A percentile compares a stretch with the other conserved stretches of the same genome.
Conservation (phyloP, 1,140 invertebrate species). For the Anoplolepis gracilipes region DNA sequence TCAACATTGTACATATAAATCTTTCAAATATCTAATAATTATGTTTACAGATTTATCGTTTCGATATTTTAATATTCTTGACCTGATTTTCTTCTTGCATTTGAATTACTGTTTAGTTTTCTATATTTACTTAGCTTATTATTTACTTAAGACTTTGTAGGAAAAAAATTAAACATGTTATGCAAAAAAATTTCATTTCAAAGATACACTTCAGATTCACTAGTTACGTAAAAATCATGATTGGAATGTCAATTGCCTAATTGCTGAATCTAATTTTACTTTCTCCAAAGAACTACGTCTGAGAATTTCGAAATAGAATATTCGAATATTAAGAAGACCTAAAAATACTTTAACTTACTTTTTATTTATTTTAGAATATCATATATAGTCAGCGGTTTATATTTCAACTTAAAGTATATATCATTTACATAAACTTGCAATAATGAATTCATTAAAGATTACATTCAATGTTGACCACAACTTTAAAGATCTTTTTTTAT, state of each 20-base stretch:
- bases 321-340: neutral
- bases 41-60: neutral
- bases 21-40: too few relatives aligned
- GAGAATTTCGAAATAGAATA: neutral
- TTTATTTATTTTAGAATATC: too few relatives aligned
- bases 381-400: too few relatives aligned
- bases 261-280: neutral
- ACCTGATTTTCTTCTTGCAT: neutral
- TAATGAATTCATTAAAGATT: too few relatives aligned
- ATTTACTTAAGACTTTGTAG: neutral
- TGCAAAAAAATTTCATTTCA: neutral
- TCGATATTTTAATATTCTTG: neutral
- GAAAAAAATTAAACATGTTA: neutral
- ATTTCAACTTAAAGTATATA: too few relatives aligned
- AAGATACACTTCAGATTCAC: neutral
- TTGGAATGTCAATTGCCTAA: neutral
- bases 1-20: too few relatives aligned
- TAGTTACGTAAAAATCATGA: neutral
- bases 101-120: neutral
- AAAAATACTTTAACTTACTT: too few relatives aligned
- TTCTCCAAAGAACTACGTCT: neutral
- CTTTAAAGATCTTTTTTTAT: too few relatives aligned
- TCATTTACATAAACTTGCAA: too few relatives aligned
- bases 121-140: neutral
- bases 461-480: too few relatives aligned